phyloP scores from a whole-genome alignment of 2,888 invertebrate genomes.

The Phortica okadai region DNA sequence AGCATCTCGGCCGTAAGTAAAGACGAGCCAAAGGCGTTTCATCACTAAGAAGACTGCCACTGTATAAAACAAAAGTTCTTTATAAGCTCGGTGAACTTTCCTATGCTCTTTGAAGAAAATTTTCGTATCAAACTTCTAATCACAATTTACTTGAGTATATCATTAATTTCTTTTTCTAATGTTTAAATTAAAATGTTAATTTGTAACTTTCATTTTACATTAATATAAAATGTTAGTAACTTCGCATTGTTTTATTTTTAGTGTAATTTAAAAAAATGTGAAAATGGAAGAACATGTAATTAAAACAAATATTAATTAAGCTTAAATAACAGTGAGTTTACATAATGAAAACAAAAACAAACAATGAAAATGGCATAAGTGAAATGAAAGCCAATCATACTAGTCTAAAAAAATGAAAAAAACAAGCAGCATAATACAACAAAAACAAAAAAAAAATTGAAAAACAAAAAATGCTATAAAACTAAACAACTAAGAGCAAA shows the following conservation, averaged over 20 bases:
- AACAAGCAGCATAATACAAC: too few species aligned
- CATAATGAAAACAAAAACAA: constrained; percentile 57
- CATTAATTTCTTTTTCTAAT: neutral
- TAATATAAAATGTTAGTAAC: neutral
- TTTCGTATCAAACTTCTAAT: neutral
- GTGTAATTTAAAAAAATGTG: constrained; percentile 32
- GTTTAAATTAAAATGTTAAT: neutral
- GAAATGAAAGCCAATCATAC: too few species aligned
- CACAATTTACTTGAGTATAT: neutral
- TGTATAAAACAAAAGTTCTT: too few species aligned
- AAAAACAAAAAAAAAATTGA: too few species aligned
- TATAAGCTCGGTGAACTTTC: too few species aligned
- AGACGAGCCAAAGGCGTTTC: too few species aligned
- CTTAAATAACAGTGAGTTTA: constrained; percentile 56
- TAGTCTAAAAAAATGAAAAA: too few species aligned
- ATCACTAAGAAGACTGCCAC: too few species aligned
- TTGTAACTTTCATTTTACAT: neutral
- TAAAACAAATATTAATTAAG: constrained; percentile 43
- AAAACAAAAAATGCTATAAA: too few species aligned
- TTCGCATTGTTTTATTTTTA: constrained; percentile 33
- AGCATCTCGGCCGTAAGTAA: too few species aligned
- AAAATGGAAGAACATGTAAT: constrained; percentile 29
- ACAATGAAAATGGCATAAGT: neutral
- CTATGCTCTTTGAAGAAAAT: too few species aligned
- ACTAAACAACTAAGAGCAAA: too few species aligned